Percentiles rank a stretch among this genome's conserved stretches.
These are phyloP conservation scores for Bungarus multicinctus DNA, from an alignment of 2,113 vertebrate species.

Conservation along the genomic window DNA sequence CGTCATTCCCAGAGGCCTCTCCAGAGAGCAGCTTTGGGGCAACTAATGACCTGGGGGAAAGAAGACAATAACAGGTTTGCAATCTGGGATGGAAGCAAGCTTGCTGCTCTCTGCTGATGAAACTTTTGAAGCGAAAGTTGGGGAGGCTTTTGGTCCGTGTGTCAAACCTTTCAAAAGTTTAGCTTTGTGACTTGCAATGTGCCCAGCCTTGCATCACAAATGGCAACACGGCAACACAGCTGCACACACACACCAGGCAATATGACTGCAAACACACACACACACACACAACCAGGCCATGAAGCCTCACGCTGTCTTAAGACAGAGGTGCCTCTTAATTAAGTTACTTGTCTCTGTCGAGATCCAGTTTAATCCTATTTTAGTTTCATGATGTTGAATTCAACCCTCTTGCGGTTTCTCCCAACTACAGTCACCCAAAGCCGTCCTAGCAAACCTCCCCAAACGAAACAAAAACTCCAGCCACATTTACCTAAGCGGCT, in stretches of 20 bases:
- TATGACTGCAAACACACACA: background rate
- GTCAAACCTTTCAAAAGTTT: background rate
- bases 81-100: background rate
- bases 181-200: background rate
- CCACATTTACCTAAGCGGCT: background rate
- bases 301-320: background rate
- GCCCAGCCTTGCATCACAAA: background rate
- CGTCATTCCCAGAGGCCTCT: slow-evolving; percentile 81
- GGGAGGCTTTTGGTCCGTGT: background rate
- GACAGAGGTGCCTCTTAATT: background rate
- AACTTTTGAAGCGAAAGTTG: fast-evolving
- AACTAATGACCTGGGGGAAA: slow-evolving; percentile 73
- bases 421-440: background rate
- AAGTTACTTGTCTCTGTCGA: background rate
- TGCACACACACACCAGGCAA: background rate
- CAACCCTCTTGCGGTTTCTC: background rate
- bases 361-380: background rate
- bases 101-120: background rate
- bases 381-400: background rate
- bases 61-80: background rate
- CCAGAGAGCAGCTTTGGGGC: slow-evolving; percentile 72
- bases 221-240: background rate
- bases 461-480: background rate
- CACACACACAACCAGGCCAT: background rate
- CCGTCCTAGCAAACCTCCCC: no score